These are phyloP conservation scores for Pilophorus perplexus DNA, from an alignment of 2,888 invertebrate genomes.

Conservation along the genomic window DNA sequence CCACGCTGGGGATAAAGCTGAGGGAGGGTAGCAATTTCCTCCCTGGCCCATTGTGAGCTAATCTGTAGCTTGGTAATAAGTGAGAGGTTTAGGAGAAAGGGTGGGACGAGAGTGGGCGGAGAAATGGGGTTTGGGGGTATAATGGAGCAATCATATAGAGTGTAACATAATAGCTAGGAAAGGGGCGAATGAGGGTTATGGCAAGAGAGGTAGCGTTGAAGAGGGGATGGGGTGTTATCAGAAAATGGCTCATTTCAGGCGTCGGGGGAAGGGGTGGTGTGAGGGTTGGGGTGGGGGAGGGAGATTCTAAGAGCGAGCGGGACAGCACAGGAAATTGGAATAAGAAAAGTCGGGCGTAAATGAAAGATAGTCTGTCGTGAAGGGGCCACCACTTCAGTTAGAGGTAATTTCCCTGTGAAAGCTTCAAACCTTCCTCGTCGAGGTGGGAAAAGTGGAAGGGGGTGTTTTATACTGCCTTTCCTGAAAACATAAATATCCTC, in stretches of 20 bases:
- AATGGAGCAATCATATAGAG: constrained; percentile 49
- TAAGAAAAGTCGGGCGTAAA: constrained; percentile 51
- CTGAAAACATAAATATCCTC: constrained; percentile 27
- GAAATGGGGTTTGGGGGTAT: constrained; percentile 40
- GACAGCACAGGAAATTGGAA: constrained; percentile 50
- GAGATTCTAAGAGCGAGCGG: constrained; percentile 21
- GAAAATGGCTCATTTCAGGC: constrained; percentile 49
- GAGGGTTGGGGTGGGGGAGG: constrained; percentile 23
- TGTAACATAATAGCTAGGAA: constrained; percentile 48
- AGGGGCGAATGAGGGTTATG: constrained; percentile 35
- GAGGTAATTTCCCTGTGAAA: constrained; percentile 42
- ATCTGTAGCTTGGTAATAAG: constrained; percentile 44
- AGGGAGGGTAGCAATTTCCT: constrained; percentile 45
- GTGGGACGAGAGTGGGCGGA: constrained; percentile 33
- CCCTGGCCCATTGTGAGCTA: constrained; percentile 43
- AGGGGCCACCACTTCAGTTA: constrained; percentile 39
- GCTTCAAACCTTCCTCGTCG: constrained; percentile 4
- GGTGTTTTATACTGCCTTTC: constrained; percentile 36
- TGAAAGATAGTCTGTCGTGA: constrained; percentile 49
- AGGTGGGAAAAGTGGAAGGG: constrained; percentile 1
- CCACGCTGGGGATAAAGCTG: constrained; percentile 43
- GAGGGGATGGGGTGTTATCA: constrained; percentile 47
- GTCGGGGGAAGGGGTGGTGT: constrained; percentile 24
- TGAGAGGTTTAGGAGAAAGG: constrained; percentile 38
- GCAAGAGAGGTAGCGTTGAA: constrained; percentile 47